A percentile compares a stretch with the other conserved stretches of the same genome.
Evolutionary conservation across 2,888 invertebrate genomes (phyloP).

Genomic region (Megalurothrips usitatus): DNA sequence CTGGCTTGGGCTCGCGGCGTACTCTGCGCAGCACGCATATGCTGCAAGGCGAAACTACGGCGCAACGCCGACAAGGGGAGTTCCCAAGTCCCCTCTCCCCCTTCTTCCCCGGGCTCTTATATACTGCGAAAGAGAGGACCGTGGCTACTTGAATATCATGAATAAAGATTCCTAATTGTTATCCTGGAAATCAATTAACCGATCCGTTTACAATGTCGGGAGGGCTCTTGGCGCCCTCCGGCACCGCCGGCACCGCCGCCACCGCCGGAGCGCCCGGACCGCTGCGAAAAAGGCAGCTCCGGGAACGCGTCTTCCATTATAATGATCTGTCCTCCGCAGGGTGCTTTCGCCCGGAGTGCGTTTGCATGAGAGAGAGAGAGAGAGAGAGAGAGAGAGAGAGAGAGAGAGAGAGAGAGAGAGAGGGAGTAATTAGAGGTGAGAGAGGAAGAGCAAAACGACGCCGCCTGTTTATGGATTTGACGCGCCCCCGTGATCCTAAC

Average conservation of each 20-base stretch:
- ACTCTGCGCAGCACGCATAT: too few relatives aligned
- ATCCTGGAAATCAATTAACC: conserved; percentile 22
- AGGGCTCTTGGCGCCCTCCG: neutral
- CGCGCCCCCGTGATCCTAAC: too few relatives aligned
- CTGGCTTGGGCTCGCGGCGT: too few relatives aligned
- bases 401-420: neutral
- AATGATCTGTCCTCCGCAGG: neutral
- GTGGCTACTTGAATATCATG: neutral
- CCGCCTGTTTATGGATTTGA: neutral
- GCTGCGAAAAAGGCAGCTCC: too few relatives aligned
- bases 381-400: neutral
- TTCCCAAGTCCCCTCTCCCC: neutral
- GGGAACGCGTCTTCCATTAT: neutral
- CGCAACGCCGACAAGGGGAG: too few relatives aligned
- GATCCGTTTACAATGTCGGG: conserved; percentile 15
- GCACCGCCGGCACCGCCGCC: neutral
- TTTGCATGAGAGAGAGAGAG: neutral
- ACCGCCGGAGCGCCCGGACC: too few relatives aligned
- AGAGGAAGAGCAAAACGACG: neutral
- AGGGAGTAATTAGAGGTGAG: neutral
- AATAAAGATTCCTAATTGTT: conserved; percentile 25
- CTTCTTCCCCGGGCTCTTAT: neutral
- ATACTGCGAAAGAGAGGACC: neutral
- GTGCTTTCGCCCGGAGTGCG: neutral
- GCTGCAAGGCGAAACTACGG: too few relatives aligned